phyloP scores from a whole-genome alignment of 1,140 invertebrate genomes.

The Calliphora vicina region DNA sequence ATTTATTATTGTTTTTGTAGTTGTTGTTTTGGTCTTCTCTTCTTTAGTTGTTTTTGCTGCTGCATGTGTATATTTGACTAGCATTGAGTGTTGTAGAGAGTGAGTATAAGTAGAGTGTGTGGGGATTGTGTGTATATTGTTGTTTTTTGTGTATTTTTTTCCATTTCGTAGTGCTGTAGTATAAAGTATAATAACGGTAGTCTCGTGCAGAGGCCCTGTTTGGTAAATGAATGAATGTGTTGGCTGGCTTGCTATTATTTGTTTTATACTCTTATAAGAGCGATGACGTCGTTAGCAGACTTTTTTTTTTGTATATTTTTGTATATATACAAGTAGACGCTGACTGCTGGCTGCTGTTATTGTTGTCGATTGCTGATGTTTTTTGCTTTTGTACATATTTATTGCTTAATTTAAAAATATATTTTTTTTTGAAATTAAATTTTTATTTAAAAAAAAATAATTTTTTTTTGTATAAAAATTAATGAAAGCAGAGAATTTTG shows the following conservation, averaged over 20 bases:
- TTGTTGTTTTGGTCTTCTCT: too few species aligned
- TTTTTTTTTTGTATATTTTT: too few species aligned
- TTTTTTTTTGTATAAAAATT: not conserved
- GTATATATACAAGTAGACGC: not conserved
- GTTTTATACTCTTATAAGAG: slow-evolving; percentile 1
- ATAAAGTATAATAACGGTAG: not conserved
- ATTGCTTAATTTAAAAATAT: not conserved
- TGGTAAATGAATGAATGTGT: not conserved
- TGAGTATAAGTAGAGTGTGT: not conserved
- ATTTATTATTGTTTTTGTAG: too few species aligned
- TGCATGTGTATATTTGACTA: not conserved
- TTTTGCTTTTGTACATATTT: too few species aligned
- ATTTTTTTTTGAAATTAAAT: not conserved
- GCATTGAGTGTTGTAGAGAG: not conserved
- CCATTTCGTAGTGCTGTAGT: too few species aligned
- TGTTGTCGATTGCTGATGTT: too few species aligned
- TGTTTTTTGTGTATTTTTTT: too few species aligned
- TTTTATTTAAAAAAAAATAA: too few species aligned
- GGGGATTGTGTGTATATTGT: not conserved
- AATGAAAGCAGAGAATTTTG: not conserved
- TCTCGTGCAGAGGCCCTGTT: not conserved
- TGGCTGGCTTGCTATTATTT: not conserved
- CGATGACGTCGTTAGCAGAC: not conserved
- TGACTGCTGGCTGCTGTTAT: not conserved
- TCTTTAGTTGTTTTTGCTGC: not conserved